Evolutionary conservation across 2,113 vertebrate genomes (phyloP).

Genomic region (Calyptommatus sinebrachiatus): DNA sequence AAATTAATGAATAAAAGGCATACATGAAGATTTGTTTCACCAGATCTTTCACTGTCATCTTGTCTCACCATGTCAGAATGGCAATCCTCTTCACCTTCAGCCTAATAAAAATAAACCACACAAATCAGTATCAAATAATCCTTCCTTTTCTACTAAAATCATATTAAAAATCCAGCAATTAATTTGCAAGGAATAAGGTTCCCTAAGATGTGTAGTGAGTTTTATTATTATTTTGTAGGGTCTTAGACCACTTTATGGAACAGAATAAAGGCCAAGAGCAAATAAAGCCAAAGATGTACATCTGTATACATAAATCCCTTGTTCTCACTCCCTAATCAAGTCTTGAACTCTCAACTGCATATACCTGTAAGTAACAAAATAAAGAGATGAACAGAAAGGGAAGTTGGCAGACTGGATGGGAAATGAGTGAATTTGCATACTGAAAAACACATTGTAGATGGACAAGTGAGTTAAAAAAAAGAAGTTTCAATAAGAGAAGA

Average conservation of each 20-base stretch:
- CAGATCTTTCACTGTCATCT: conserved; percentile 79
- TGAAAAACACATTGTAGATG: too few relatives aligned
- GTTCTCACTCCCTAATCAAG: too few relatives aligned
- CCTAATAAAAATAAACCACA: conserved; percentile 68
- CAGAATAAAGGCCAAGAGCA: too few relatives aligned
- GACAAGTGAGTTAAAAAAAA: too few relatives aligned
- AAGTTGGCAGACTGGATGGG: too few relatives aligned
- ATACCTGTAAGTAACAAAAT: too few relatives aligned
- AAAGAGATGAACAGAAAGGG: too few relatives aligned
- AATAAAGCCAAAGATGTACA: too few relatives aligned
- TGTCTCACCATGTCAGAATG: conserved; percentile 76
- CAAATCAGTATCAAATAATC: conserved; percentile 1
- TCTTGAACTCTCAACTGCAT: too few relatives aligned
- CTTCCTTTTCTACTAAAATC: neutral
- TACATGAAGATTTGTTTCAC: conserved; percentile 87
- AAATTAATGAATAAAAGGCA: neutral
- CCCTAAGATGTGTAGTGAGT: conserved; percentile 1
- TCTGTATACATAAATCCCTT: too few relatives aligned
- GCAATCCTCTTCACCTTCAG: conserved; percentile 87
- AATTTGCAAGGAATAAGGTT: neutral
- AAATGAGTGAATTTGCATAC: too few relatives aligned
- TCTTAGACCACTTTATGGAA: neutral
- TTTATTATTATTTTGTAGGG: neutral
- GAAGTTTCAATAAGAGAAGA: too few relatives aligned
- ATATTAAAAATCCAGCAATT: neutral